Percentiles rank a stretch among this genome's conserved stretches.
Evolutionary conservation across 2,888 invertebrate genomes (phyloP).

Genomic region (Macrophya alboannulata): DNA sequence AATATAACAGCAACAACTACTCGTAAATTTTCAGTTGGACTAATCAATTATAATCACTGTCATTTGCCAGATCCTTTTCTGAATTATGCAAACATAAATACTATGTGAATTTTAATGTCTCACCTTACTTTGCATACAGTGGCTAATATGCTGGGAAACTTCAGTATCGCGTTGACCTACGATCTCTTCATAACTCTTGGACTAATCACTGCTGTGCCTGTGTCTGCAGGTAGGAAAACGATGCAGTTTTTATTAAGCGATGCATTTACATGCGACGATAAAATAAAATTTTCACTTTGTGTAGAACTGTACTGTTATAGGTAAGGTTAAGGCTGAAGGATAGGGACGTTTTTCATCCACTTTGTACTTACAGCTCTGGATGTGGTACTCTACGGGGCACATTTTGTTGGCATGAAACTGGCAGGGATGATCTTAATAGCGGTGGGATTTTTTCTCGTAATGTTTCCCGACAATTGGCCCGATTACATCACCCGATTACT

Average conservation of each 20-base stretch:
- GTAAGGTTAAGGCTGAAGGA: not conserved
- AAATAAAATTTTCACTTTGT: not conserved
- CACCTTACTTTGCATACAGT: conserved; percentile 81
- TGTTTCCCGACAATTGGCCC: conserved; percentile 98
- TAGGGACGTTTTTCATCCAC: not conserved
- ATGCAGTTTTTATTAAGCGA: conserved; percentile 11
- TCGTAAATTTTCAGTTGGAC: too few relatives aligned
- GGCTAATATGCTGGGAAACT: conserved; percentile 96
- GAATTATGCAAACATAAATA: not conserved
- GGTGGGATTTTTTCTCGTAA: conserved; percentile 95
- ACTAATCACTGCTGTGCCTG: conserved; percentile 95
- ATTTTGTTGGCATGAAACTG: conserved; percentile 96
- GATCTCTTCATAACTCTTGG: conserved; percentile 97
- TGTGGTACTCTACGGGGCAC: conserved; percentile 91
- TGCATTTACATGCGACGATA: not conserved
- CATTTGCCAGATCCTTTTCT: too few relatives aligned
- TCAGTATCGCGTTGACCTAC: conserved; percentile 96
- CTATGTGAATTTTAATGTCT: not conserved
- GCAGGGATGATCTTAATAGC: conserved; percentile 96
- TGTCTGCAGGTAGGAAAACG: conserved; percentile 91
- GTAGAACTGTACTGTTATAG: not conserved
- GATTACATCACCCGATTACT: conserved; percentile 95
- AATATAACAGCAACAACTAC: too few relatives aligned
- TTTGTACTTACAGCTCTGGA: conserved; percentile 87
- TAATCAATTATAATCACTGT: too few relatives aligned